Base-by-base conservation (phyloP, 2,113 vertebrate species). In the Clarias magur region DNA sequence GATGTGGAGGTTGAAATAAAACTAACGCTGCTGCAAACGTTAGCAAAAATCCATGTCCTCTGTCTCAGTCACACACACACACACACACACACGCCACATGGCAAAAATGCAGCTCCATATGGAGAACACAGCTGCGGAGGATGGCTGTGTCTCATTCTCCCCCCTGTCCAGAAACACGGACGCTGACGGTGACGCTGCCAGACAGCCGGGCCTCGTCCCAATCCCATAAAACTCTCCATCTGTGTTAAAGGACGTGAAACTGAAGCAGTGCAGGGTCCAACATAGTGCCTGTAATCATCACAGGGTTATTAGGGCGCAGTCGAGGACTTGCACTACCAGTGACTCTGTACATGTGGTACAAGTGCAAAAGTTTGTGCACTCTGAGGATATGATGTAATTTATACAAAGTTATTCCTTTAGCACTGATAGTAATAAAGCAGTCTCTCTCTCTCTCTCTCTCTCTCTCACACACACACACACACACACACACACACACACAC, bases 161-260 rank as follows among this genome's bases (percentile, higher is more conserved):
- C 1, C 9, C 65, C 60, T 42, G 60, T 82, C 60, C 60, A 65
- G 34, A 82, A 82, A 42, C 17, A 42, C 65, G 80, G 59, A 60
- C 21, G 12, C 80, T 76, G 72, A 76, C 57, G 34, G 62, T 78
- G 13, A 78, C 23, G 12, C 11, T 78, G 70, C 27, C 57, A 81
- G n/a, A 30, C 56, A 38, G 9, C 57, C 30, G 79, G 79, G 79
- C 54, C 84, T 73, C 63, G 87, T 80, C 67, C 75, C 80, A 79
- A 56, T 89, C 62, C 11, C 65, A 82, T 73, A 73, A 38, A 72
- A 38, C 70, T 19, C 70, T 73, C 70, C 42, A 76, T 76, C 73
- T 53, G 73, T 12, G 3, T 25, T 5, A 53, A 13, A 53, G 72
- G 72, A 75, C 25, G 11, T 53, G 42, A 42, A 76, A 15, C 21